A percentile compares a stretch with the other conserved stretches of the same genome.
phyloP scores from a whole-genome alignment of 2,888 invertebrate species.

The Drosophila ezoana region DNA sequence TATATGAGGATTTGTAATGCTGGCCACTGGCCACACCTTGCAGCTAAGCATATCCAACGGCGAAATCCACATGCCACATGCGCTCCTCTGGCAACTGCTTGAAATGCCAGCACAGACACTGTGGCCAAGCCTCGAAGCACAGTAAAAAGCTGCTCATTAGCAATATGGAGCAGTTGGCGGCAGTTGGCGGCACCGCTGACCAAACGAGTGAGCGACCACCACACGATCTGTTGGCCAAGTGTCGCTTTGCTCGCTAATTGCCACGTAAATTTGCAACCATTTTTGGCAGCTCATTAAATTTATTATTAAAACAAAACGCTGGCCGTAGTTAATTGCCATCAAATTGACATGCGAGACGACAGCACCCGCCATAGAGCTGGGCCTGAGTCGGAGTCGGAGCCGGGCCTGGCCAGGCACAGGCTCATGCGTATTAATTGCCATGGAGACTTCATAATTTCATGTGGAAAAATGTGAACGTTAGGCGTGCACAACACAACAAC shows the following conservation, averaged over 20 bases:
- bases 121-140: slow-evolving; percentile 53
- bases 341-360: slow-evolving; percentile 81
- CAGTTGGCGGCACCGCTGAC: not conserved
- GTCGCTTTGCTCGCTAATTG: slow-evolving; percentile 75
- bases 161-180: slow-evolving; percentile 60
- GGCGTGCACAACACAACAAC: slow-evolving; percentile 56
- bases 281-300: slow-evolving; percentile 83
- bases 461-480: slow-evolving; percentile 79
- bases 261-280: slow-evolving; percentile 81
- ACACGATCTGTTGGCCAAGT: slow-evolving; percentile 73
- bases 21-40: slow-evolving; percentile 43
- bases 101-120: slow-evolving; percentile 21
- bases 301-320: slow-evolving; percentile 74
- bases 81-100: slow-evolving; percentile 18
- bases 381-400: slow-evolving; percentile 10
- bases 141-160: slow-evolving; percentile 59
- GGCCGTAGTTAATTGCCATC: slow-evolving; percentile 75
- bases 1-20: slow-evolving; percentile 3
- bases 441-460: slow-evolving; percentile 78
- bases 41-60: not conserved
- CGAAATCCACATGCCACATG: slow-evolving; percentile 42
- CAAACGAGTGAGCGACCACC: slow-evolving; percentile 33
- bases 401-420: slow-evolving; percentile 13
- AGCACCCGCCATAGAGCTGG: slow-evolving; percentile 66
- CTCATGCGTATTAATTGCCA: slow-evolving; percentile 78